A percentile compares a stretch with the other conserved stretches of the same genome.
These are phyloP conservation scores for Carposina sasakii DNA, from an alignment of 1,140 invertebrate genomes.

Conservation along the genomic window DNA sequence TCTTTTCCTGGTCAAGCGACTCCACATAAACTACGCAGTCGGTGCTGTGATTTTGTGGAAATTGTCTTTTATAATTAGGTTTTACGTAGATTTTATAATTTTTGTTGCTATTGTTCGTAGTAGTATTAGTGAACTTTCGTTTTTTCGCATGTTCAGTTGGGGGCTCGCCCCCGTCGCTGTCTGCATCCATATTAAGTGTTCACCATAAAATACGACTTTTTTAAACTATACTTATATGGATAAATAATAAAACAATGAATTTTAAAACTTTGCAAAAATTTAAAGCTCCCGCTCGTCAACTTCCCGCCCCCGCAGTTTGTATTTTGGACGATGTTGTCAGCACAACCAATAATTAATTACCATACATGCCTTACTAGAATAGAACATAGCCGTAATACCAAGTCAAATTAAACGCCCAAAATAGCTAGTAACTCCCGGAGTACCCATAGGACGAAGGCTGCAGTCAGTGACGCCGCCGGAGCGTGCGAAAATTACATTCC, in stretches of 20 bases:
- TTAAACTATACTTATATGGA: neutral
- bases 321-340: neutral
- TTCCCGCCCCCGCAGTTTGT: neutral
- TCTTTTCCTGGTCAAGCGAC: too few species aligned
- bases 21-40: too few species aligned
- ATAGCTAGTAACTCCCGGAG: neutral
- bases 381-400: neutral
- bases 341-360: neutral
- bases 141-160: too few species aligned
- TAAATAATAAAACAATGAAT: neutral
- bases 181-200: too few species aligned
- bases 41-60: too few species aligned
- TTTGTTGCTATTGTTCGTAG: too few species aligned
- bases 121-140: too few species aligned
- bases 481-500: slow-evolving; percentile 74
- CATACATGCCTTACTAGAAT: neutral
- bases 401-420: neutral
- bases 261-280: neutral
- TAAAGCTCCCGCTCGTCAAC: neutral
- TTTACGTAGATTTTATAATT: too few species aligned
- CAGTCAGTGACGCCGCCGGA: slow-evolving; percentile 59
- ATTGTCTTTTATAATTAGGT: too few species aligned
- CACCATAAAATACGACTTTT: too few species aligned
- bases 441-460: slow-evolving; percentile 16
- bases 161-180: too few species aligned